Base-by-base conservation (phyloP, 1,140 invertebrate genomes). In the Papilio glaucus region DNA sequence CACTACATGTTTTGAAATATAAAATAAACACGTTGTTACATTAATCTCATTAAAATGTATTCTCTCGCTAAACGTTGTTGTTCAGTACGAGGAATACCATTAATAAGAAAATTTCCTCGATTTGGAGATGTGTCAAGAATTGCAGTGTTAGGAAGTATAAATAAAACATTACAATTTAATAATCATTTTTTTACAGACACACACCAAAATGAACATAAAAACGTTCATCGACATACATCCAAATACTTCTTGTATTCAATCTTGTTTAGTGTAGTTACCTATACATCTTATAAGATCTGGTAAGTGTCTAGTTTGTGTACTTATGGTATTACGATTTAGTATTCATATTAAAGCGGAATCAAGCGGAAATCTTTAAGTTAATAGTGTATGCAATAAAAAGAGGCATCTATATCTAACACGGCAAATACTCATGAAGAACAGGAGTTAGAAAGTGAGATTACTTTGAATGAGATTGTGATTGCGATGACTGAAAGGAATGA, bases 231-330 rank as follows among this genome's bases (percentile, higher is more conserved):
- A 68, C 72, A 78, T 74, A 75, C 80, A 0, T 77, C 81, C 18
- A 90, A 85, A 78, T 85, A 84, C 68, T 71, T 90, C 21, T 72
- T 85, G 21, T 90, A 83, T 71, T 86, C 87, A 18, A 12, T 90
- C 12, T 74, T 90, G 21, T 82, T 87, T 70, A 83, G 86, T 33
- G 79, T 83, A 72, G 73, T 77, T 37, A 77, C 85, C 5, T 91
- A 79, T 73, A 77, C 85, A 4, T 85, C 89, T 12, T 92, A 89
- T 45, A 86, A 84, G 82, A 80, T 85, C 4, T 92, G 89, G 90
- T 89, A 75, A 86, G 84, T 82, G 13, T 38, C 26, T 65, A 72
- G 15, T 61, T 49, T 39, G 53, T 37, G 12, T 63, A 26, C 18
- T 70, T 26, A 39, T 61, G 12, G 9, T 57, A 42, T 26, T 24